Evolutionary conservation across 2,797 vertebrate genomes (phyloP).

Genomic region (Sebastolobus alascanus): DNA sequence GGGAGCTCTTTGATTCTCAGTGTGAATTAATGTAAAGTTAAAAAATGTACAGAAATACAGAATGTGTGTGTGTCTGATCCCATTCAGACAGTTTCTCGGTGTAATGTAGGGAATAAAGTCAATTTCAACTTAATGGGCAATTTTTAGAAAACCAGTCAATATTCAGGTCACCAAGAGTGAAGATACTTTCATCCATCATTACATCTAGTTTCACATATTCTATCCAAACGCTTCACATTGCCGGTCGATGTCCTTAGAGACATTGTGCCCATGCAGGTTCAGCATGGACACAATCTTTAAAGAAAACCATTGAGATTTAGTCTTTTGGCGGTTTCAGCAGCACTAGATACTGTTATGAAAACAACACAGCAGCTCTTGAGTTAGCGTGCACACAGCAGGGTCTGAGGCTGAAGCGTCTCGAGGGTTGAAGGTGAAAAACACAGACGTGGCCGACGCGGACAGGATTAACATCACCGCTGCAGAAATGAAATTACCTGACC

Average conservation of each 20-base stretch:
- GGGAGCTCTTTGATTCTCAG: constrained; percentile 5
- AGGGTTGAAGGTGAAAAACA: constrained; percentile 15
- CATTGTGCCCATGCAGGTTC: too few species aligned
- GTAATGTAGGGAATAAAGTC: neutral
- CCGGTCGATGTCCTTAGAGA: too few species aligned
- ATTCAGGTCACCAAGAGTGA: neutral
- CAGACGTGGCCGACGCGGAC: neutral
- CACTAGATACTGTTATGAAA: neutral
- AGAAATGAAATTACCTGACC: constrained; percentile 35
- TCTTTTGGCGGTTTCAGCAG: neutral
- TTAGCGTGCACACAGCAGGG: neutral
- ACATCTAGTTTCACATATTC: neutral
- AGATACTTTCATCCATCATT: neutral
- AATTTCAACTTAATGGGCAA: too few species aligned
- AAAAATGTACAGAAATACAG: neutral
- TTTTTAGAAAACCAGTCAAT: neutral
- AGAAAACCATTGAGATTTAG: neutral
- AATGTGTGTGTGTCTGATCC: neutral
- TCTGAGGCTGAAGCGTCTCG: neutral
- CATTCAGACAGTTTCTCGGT: neutral
- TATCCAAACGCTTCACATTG: neutral
- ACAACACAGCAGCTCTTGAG: neutral
- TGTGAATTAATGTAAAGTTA: neutral
- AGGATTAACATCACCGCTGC: constrained; percentile 14
- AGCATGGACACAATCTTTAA: too few species aligned